phyloP scores from a whole-genome alignment of 2,888 invertebrate species.

The Melanostoma mellinum region DNA sequence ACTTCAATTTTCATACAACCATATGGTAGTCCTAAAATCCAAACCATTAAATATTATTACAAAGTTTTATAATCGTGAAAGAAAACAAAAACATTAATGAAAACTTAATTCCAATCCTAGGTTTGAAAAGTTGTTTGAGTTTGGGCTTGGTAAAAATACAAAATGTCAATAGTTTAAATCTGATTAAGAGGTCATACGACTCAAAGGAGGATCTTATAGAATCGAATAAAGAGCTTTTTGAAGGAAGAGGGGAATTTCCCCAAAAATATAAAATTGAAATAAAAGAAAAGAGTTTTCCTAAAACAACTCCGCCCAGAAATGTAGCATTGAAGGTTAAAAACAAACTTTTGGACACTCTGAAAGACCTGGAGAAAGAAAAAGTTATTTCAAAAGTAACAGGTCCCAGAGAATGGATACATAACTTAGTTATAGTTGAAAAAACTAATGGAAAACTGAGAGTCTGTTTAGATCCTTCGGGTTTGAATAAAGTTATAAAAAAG shows the following conservation, averaged over 20 bases:
- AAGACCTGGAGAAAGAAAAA: conserved; percentile 56
- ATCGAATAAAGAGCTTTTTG: conserved; percentile 70
- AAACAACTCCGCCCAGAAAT: conserved; percentile 63
- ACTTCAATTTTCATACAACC: conserved; percentile 15
- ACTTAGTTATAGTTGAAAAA: not conserved
- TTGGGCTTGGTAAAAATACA: conserved; percentile 11
- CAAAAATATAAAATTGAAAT: conserved; percentile 65
- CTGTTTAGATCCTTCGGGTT: conserved; percentile 33
- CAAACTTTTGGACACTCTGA: conserved; percentile 60
- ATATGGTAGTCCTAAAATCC: conserved; percentile 16
- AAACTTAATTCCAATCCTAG: conserved; percentile 16
- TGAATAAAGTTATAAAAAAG: conserved; percentile 37
- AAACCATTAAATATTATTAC: conserved; percentile 3
- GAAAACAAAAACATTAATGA: conserved; percentile 5
- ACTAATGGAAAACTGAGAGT: conserved; percentile 14
- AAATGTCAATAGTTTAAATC: not conserved
- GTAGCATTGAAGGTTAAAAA: conserved; percentile 65
- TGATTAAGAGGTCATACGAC: not conserved
- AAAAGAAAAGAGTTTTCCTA: conserved; percentile 37
- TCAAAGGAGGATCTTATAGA: conserved; percentile 6
- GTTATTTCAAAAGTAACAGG: conserved; percentile 52
- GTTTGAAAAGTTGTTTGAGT: conserved; percentile 1
- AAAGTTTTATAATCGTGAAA: conserved; percentile 14
- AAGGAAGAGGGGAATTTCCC: conserved; percentile 69
- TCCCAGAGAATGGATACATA: conserved; percentile 43